phyloP scores from a whole-genome alignment of 2,797 vertebrate genomes.

The Ispidina picta region DNA sequence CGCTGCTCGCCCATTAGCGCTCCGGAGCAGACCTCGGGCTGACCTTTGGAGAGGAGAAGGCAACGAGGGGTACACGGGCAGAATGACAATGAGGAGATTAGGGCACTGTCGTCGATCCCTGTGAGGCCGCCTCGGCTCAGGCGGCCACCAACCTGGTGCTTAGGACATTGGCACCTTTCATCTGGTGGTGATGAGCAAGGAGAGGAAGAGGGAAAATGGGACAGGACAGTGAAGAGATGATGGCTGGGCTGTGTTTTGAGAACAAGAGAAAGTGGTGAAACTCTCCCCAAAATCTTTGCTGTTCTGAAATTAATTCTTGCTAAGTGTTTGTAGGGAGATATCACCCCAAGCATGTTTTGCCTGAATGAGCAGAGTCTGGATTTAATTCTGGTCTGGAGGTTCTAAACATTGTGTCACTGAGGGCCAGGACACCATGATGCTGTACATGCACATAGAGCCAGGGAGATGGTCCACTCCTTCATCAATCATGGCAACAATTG shows the following conservation, averaged over 20 bases:
- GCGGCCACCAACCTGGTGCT: not conserved
- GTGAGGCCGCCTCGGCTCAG: not conserved
- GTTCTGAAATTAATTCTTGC: not conserved
- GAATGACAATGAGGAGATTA: slow-evolving; percentile 79
- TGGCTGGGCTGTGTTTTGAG: not conserved
- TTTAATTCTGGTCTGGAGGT: not conserved
- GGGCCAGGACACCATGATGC: not conserved
- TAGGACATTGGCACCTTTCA: not conserved
- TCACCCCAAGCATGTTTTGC: rapidly evolving
- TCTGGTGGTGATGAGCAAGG: rapidly evolving
- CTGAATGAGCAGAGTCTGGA: not conserved
- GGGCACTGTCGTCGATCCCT: not conserved
- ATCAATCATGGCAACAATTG: rapidly evolving
- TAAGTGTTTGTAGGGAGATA: not conserved
- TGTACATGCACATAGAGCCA: not conserved
- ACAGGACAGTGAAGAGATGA: rapidly evolving
- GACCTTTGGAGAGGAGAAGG: slow-evolving; percentile 80
- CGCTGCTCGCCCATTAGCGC: slow-evolving; percentile 77
- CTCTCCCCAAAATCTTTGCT: not conserved
- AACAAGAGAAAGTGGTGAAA: not conserved
- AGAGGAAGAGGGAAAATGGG: not conserved
- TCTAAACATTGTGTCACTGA: rapidly evolving
- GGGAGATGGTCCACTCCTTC: not conserved
- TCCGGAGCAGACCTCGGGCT: slow-evolving; percentile 74
- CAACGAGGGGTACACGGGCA: slow-evolving; percentile 50